A percentile compares a stretch with the other conserved stretches of the same genome.
Conservation (phyloP, 2,888 invertebrate genomes). For the Neuroscelio doddi region DNA sequence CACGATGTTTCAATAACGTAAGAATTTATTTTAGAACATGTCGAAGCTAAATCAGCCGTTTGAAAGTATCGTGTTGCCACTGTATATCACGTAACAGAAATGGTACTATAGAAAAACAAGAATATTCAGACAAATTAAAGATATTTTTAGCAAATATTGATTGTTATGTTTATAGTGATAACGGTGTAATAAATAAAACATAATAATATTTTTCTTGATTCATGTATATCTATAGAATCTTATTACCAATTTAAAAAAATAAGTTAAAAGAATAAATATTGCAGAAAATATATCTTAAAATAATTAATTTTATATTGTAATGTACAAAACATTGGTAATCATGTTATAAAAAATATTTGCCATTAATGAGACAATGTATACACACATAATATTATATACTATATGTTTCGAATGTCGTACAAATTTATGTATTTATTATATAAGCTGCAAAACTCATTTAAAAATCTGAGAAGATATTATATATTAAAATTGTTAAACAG, state of each 20-base stretch:
- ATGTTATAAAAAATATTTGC: too few species aligned
- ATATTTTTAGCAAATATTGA: conserved; percentile 49
- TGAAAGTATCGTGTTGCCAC: conserved; percentile 56
- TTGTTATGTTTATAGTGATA: too few species aligned
- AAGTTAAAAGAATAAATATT: too few species aligned
- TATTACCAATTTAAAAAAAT: conserved; percentile 1
- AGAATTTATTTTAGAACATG: conserved; percentile 58
- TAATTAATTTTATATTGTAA: too few species aligned
- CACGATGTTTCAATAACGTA: conserved; percentile 6
- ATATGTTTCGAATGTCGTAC: too few species aligned
- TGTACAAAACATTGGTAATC: too few species aligned
- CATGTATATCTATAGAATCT: too few species aligned
- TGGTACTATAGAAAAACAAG: conserved; percentile 51
- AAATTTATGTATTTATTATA: too few species aligned
- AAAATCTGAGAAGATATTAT: background rate
- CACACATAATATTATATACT: too few species aligned
- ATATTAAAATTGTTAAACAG: conserved; percentile 40
- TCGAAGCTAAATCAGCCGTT: conserved; percentile 63
- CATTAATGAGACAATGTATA: too few species aligned
- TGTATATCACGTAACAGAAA: conserved; percentile 46
- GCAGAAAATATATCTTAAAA: too few species aligned
- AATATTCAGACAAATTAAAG: conserved; percentile 57
- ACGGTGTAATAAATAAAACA: background rate
- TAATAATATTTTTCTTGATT: background rate
- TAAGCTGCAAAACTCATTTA: too few species aligned